Percentiles rank a stretch among this genome's conserved stretches.
phyloP scores from a whole-genome alignment of 2,797 vertebrate species.

The Scleropages formosus region DNA sequence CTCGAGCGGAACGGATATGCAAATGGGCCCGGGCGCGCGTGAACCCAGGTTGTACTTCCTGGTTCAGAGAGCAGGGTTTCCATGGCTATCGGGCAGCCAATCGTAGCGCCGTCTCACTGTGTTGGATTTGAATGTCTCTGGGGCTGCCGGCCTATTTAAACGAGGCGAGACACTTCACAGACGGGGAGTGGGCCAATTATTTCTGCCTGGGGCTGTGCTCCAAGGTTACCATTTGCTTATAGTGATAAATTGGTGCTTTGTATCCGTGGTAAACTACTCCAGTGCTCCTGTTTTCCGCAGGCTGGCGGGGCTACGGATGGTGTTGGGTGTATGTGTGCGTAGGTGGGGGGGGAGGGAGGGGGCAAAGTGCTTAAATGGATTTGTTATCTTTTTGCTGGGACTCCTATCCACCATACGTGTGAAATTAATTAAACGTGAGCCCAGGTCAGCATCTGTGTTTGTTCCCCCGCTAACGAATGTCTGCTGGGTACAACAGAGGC shows the following conservation, averaged over 20 bases:
- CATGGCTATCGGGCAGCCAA: constrained; percentile 70
- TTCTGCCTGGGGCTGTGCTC: constrained; percentile 71
- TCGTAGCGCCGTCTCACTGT: constrained; percentile 52
- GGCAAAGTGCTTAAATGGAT: constrained; percentile 66
- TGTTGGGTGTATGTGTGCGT: constrained; percentile 45
- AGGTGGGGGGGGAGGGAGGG: constrained; percentile 12
- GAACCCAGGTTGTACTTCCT: constrained; percentile 52
- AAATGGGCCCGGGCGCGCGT: background rate
- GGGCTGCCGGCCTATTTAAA: constrained; percentile 73
- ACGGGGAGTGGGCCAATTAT: constrained; percentile 72
- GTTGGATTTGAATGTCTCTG: constrained; percentile 60
- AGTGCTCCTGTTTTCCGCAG: constrained; percentile 54
- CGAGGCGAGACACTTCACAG: constrained; percentile 75
- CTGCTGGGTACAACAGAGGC: constrained; percentile 42
- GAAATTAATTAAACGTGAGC: constrained; percentile 73
- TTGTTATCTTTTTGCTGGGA: constrained; percentile 64
- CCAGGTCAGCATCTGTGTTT: constrained; percentile 54
- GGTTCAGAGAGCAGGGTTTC: constrained; percentile 63
- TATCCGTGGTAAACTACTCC: constrained; percentile 64
- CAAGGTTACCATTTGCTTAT: constrained; percentile 77
- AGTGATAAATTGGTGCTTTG: constrained; percentile 77
- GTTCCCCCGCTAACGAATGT: constrained; percentile 50
- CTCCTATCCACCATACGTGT: constrained; percentile 59
- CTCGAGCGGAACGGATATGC: background rate
- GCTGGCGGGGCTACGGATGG: constrained; percentile 60